phyloP scores from a whole-genome alignment of 1,140 invertebrate species.

The Lepidurus apus region DNA sequence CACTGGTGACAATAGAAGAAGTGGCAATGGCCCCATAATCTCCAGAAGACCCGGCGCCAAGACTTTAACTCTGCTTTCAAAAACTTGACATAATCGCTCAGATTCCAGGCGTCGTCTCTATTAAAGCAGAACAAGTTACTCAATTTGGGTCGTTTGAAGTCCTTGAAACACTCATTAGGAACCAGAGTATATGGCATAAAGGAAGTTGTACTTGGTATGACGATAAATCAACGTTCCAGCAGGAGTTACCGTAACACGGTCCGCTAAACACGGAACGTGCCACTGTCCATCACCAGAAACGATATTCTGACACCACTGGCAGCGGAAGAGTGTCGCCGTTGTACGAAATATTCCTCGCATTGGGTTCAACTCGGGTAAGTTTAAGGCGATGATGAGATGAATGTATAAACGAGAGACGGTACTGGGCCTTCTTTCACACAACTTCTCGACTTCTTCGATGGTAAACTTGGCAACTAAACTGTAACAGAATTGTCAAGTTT shows the following conservation, averaged over 20 bases:
- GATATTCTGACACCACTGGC: conserved; percentile 57
- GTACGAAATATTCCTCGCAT: conserved; percentile 69
- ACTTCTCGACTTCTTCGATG: conserved; percentile 67
- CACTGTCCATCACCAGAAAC: conserved; percentile 49
- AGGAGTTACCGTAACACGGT: conserved; percentile 61
- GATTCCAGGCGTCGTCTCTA: conserved; percentile 71
- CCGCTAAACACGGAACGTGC: conserved; percentile 45
- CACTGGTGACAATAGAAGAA: conserved; percentile 70
- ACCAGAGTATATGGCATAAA: no score
- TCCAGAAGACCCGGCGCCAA: conserved; percentile 89
- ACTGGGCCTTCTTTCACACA: conserved; percentile 74
- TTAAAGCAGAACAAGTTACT: conserved; percentile 31
- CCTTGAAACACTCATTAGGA: not conserved
- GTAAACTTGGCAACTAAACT: conserved; percentile 73
- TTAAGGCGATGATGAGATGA: conserved; percentile 69
- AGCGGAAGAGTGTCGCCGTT: conserved; percentile 65
- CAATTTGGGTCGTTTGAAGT: not conserved
- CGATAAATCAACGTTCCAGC: conserved; percentile 61
- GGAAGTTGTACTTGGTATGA: conserved; percentile 49
- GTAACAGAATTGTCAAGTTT: conserved; percentile 38
- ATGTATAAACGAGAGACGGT: conserved; percentile 74
- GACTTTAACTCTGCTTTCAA: conserved; percentile 69
- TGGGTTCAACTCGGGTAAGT: conserved; percentile 62
- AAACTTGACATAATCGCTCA: conserved; percentile 71
- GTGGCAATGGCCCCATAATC: conserved; percentile 80